A percentile compares a stretch with the other conserved stretches of the same genome.
These are phyloP conservation scores for Monodelphis domestica DNA, from an alignment of 2,797 vertebrate genomes.

Conservation along the genomic window DNA sequence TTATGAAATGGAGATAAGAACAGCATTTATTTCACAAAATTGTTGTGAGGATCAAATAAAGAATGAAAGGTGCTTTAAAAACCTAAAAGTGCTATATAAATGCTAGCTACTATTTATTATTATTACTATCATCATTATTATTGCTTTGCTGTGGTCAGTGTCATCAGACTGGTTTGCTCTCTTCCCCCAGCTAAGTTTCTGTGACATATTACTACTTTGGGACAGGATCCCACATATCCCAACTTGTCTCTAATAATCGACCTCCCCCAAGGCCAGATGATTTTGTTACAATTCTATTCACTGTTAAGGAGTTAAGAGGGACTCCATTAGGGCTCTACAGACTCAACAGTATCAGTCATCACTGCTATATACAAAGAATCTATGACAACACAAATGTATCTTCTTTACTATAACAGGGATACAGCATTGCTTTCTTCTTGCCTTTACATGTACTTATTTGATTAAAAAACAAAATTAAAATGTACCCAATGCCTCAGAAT, in stretches of 20 bases:
- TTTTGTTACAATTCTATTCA: background rate
- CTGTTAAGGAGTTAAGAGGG: background rate
- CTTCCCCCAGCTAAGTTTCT: background rate
- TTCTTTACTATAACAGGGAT: background rate
- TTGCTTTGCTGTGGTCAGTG: background rate
- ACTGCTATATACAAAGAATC: constrained; percentile 17
- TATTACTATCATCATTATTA: background rate
- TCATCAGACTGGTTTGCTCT: background rate
- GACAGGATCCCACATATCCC: background rate
- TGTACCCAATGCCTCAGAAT: constrained; percentile 25
- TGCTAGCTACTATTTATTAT: background rate
- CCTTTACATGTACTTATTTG: constrained; percentile 18
- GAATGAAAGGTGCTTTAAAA: background rate
- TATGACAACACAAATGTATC: background rate
- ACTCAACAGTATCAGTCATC: background rate
- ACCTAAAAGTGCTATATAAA: background rate
- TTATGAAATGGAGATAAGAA: background rate
- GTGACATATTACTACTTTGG: background rate
- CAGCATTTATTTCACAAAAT: background rate
- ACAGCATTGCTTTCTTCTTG: constrained; percentile 11
- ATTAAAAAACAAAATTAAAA: constrained; percentile 13
- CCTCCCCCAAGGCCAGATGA: background rate
- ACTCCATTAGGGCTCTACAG: background rate
- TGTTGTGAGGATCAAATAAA: background rate
- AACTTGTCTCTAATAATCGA: background rate